These are phyloP conservation scores for Spheniscus mendiculus DNA, from an alignment of 2,113 vertebrate species.

Conservation along the genomic window DNA sequence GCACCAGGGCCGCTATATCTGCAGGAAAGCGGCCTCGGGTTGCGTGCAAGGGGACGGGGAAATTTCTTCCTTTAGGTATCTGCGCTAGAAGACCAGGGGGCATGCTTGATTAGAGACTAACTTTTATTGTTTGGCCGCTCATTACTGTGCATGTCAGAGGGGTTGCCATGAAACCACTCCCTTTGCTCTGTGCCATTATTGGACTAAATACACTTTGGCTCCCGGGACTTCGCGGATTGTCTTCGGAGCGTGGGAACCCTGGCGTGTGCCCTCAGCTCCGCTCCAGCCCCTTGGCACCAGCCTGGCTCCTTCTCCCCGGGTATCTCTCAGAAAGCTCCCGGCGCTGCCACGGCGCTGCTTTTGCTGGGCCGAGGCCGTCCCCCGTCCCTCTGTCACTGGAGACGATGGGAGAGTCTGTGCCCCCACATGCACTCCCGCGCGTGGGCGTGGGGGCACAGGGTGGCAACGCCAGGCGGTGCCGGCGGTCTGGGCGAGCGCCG, in stretches of 20 bases:
- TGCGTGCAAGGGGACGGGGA: background rate
- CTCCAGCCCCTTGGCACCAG: background rate
- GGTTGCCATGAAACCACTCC: background rate
- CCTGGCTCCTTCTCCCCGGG: background rate
- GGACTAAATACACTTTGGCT: constrained; percentile 22
- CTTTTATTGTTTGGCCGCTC: background rate
- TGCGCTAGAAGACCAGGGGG: background rate
- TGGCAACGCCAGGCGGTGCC: background rate
- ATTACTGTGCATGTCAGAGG: background rate
- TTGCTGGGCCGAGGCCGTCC: background rate
- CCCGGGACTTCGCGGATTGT: background rate
- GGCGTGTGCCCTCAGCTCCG: background rate
- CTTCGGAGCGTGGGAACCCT: constrained; percentile 11
- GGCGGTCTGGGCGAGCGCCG: background rate
- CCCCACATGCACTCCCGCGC: background rate
- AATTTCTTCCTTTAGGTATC: background rate
- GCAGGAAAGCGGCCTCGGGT: background rate
- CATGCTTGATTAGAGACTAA: background rate
- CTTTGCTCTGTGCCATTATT: constrained; percentile 6
- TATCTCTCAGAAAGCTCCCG: background rate
- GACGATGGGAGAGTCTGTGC: background rate
- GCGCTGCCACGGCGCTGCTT: background rate
- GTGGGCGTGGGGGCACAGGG: background rate
- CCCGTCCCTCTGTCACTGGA: background rate
- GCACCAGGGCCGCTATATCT: background rate